Base-by-base conservation (phyloP, 30 jellyfish, hydroid and myxozoan genomes). In the Aurelia sp. region DNA sequence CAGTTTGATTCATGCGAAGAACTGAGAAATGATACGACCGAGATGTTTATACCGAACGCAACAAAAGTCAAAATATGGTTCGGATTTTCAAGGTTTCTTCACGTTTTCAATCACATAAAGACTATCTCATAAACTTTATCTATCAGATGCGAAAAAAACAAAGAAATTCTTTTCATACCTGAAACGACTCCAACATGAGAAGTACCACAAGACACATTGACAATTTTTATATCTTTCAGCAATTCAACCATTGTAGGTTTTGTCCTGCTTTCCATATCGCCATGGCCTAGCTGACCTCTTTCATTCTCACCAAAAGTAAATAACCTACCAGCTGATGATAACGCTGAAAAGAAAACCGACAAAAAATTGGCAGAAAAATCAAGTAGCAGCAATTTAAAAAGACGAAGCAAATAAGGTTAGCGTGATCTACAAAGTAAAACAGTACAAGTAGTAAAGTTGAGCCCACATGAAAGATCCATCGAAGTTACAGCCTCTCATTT, bases 201-300 rank as follows among this genome's bases (percentile, higher is more conserved):
- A 23, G 96, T 71, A 15, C 99, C 99, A 69, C 97, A 89, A 16
- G 97, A 71, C 15, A 94, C 71, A 73, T 57, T 19, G 21, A 66
- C 62, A 67, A 94, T 76, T 37, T 72, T 40, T 2, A 62, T 64
- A 58, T 82, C 85, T 31, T 62, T 41, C 66, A 94, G 85, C 13
- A 53, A 31, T 52, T 84, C 86, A 13, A 94, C 78, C 72, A 66
- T 66, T 9, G 86, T 78, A 9, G 99, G 97, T 3, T 13, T 52
- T 13, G 85, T 74, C 50, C 86, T 44, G 27, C 62, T 47, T 13
- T 88, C 84, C 17, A 68, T 64, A 69, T 89, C 85, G 10, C 99
- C 99, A 23, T 62, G 92, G 17, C 99, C 99, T 0, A 94, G 96
- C 71, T 94, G 99, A 13, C 99, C 99, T 57, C 84, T 20, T 7